Evolutionary conservation across 2,797 vertebrate genomes (phyloP), one percentile per base, ranked within the genome.

Genomic region (Rhynchotus rufescens): DNA sequence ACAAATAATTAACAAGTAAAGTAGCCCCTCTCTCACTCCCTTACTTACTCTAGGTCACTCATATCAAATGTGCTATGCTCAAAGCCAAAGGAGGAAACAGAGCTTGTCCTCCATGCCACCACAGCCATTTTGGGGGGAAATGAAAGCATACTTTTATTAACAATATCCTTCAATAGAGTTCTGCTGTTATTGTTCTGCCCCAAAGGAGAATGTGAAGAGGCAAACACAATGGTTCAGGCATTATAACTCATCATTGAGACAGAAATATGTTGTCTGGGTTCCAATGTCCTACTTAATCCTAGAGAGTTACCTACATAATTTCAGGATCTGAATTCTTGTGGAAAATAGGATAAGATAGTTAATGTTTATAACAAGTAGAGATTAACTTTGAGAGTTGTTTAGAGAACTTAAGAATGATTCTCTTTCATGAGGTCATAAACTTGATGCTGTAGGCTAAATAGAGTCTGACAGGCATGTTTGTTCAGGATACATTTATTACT

Each of bases 401-500:
- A 75, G 88, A 84, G 84, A 96, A 86, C 54, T 93, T 90, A 80
- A 91, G 78, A 89, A 92, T 80, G 36, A 77, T 77, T 91, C 86
- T 92, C 78, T 95, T 96, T 89, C 84, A 82, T 88, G 78, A 95
- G 88, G 91, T 88, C 88, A 91, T 92, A 93, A 91, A 89, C 83
- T 84, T 88, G 91, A 91, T 89, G 88, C 61, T 91, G 30, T 71
- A 49, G 81, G 86, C 76, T 95, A 93, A 94, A 94, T 86, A 82
- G 85, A 92, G 67, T 92, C 89, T 93, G 94, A 89, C 91, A 94
- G 78, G 61, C 61, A 72, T 94, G 88, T 94, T 94, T 94, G 88
- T 95, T 94, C 92, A 90, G 91, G 80, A 92, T 91, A 88, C 92
- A 86, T 94, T 95, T 96, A 91, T 93, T 92, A 93, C 83, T 80